Base-by-base conservation (phyloP, 1,140 invertebrate genomes). In the Trachymyrmex septentrionalis region DNA sequence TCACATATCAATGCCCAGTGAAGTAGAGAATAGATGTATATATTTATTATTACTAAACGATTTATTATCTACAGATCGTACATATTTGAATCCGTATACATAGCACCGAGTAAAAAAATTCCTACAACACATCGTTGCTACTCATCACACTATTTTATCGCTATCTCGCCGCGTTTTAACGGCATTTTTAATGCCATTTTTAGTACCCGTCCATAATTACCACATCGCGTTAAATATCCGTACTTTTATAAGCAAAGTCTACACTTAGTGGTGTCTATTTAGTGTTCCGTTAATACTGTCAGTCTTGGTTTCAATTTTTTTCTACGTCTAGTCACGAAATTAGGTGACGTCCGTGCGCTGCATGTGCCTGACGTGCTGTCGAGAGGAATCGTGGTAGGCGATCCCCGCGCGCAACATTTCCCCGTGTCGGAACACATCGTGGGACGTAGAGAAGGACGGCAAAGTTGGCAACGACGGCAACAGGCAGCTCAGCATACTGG, bases 341-440 rank as follows among this genome's bases (percentile, higher is more conserved):
- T 91, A 94, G 16, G 91, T 92, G 53, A 93, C 91, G 21, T 93
- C 93, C 3, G 91, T 90, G 9, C 92, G 91, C 61, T 93, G 93
- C 76, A 92, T 88, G 57, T 94, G 92, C 55, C 91, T 91, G 16
- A 76, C 57, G 16, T 92, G 91, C 30, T 93, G 91, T 61, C 92
- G 91, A 0, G 91, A 87, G 0, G 93, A 85, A 63, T 94, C 93
- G 21, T 93, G 92, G 48, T 94, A 94, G 4, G 91, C 92, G 38
- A 93, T 92, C 10, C 92, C 92, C n/a, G 92, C 92, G 16, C 93
- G 84, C 53, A 94, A 59, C 82, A 94, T 92, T 78, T 94, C 93
- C 30, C 91, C 88, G 27, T 94, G 93, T 53, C 92, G 91, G 69
- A 93, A 93, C 61, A 93, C 85, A 64, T 93, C 93, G 81, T 93